Percentiles rank a stretch among this genome's conserved stretches.
These are phyloP conservation scores for Chlorospingus semifuscus DNA, from an alignment of 2,797 vertebrate genomes.

Conservation along the genomic window DNA sequence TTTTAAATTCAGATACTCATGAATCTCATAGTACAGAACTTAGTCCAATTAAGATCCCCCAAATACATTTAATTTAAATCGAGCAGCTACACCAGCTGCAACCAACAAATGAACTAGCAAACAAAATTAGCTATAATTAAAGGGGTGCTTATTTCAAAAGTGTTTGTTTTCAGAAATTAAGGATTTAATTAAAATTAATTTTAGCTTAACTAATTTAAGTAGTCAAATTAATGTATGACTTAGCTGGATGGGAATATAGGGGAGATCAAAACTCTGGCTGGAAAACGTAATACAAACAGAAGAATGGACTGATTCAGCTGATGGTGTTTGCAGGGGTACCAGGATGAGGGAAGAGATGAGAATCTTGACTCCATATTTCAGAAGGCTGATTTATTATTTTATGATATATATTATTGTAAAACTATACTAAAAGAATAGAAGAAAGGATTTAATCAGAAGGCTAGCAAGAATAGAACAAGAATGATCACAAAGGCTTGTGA, in stretches of 20 bases:
- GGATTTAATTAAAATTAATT: neutral
- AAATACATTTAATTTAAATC: neutral
- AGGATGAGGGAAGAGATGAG: too few species aligned
- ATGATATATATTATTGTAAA: too few species aligned
- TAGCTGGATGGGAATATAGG: neutral
- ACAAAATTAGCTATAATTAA: neutral
- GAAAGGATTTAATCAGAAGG: too few species aligned
- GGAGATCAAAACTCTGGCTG: neutral
- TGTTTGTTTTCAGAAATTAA: neutral
- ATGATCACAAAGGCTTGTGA: too few species aligned
- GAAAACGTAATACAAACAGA: neutral
- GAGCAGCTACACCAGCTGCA: neutral
- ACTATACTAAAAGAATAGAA: too few species aligned
- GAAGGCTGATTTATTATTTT: too few species aligned
- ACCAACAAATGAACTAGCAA: neutral
- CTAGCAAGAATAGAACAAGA: too few species aligned
- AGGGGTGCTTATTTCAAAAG: neutral
- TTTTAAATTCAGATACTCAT: neutral
- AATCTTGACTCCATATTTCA: too few species aligned
- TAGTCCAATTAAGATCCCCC: neutral
- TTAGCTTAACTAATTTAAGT: neutral
- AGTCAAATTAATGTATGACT: neutral
- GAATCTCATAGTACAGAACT: neutral
- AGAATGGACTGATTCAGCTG: neutral
- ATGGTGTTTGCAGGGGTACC: too few species aligned